These are phyloP conservation scores for Eurois occulta DNA, from an alignment of 2,888 invertebrate species.

Conservation along the genomic window DNA sequence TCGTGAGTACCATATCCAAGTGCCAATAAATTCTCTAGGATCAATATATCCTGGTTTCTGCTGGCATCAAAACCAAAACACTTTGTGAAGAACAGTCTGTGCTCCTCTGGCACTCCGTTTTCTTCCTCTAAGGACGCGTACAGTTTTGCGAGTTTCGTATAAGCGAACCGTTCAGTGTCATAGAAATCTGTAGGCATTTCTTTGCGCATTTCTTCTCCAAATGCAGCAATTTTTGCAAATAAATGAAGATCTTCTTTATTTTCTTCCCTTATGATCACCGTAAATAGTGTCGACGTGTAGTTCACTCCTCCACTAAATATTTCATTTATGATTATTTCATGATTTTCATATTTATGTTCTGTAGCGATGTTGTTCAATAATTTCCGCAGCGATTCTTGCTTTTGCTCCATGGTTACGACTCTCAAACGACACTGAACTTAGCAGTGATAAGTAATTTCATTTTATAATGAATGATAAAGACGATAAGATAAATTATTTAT, in stretches of 20 bases:
- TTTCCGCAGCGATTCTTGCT: conserved; percentile 9
- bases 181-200: conserved; percentile 17
- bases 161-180: conserved; percentile 48
- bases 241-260: conserved; percentile 44
- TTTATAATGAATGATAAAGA: conserved; percentile 4
- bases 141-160: conserved; percentile 35
- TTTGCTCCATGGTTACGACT: conserved; percentile 35
- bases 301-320: conserved; percentile 55
- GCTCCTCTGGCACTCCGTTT: conserved; percentile 40
- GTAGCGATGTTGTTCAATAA: conserved; percentile 47
- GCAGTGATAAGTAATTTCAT: not conserved
- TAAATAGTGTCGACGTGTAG: conserved; percentile 52
- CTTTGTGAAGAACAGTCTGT: conserved; percentile 53
- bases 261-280: conserved; percentile 26
- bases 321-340: conserved; percentile 40
- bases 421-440: not conserved
- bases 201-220: conserved; percentile 38
- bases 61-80: conserved; percentile 48
- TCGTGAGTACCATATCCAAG: conserved; percentile 65
- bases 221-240: conserved; percentile 52
- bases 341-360: conserved; percentile 37
- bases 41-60: conserved; percentile 50
- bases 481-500: no score
- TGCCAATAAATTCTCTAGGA: conserved; percentile 57
- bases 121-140: conserved; percentile 48